phyloP scores from a whole-genome alignment of 2,113 vertebrate species.

The Ceyx cyanopectus region DNA sequence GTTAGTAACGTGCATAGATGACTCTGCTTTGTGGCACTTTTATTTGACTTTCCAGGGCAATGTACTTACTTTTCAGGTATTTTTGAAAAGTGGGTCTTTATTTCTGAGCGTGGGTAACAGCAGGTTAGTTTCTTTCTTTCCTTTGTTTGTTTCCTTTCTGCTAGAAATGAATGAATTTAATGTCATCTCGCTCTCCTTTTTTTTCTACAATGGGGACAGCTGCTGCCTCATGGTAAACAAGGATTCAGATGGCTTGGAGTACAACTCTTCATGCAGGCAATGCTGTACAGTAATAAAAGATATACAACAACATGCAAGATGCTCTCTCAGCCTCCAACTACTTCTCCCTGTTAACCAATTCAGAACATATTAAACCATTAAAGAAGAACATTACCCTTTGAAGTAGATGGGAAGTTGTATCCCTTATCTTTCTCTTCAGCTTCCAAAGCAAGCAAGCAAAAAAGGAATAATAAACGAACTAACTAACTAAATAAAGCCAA shows the following conservation, averaged over 20 bases:
- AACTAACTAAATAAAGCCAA: background rate
- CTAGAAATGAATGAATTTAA: background rate
- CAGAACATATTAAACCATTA: background rate
- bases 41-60: background rate
- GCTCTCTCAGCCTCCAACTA: background rate
- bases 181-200: background rate
- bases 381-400: background rate
- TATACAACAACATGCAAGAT: background rate
- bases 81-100: background rate
- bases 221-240: slow-evolving; percentile 25
- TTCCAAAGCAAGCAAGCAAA: background rate
- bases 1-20: background rate
- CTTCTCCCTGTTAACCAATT: background rate
- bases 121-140: background rate
- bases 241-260: background rate
- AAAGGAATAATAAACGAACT: background rate
- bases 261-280: background rate
- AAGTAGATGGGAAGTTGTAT: background rate
- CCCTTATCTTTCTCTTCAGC: background rate
- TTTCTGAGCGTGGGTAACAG: background rate
- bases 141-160: background rate
- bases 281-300: background rate
- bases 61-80: background rate
- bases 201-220: background rate
- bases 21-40: background rate